phyloP scores from a whole-genome alignment of 2,888 invertebrate genomes.

The Hybos culiciformis region DNA sequence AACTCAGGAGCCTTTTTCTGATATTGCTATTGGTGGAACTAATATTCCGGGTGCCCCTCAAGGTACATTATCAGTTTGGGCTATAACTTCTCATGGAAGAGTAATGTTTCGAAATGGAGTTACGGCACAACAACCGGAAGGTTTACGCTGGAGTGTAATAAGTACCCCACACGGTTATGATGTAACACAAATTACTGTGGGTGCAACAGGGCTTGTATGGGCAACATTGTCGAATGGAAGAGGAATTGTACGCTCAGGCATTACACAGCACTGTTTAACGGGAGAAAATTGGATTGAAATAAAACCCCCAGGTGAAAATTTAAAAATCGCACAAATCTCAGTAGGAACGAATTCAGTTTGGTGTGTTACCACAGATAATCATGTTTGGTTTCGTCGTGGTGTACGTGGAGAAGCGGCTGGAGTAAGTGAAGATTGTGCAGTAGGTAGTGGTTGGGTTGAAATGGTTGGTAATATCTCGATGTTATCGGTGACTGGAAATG shows the following conservation, averaged over 20 bases:
- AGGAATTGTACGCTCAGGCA: slow-evolving; percentile 65
- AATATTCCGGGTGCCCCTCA: slow-evolving; percentile 62
- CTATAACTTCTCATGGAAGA: slow-evolving; percentile 80
- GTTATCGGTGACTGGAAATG: slow-evolving; percentile 73
- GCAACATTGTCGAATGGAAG: slow-evolving; percentile 71
- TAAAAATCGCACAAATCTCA: slow-evolving; percentile 61
- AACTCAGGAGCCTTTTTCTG: slow-evolving; percentile 84
- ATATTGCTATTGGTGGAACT: slow-evolving; percentile 76
- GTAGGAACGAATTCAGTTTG: slow-evolving; percentile 65
- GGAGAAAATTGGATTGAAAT: slow-evolving; percentile 71
- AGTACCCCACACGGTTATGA: slow-evolving; percentile 65
- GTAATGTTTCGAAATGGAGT: slow-evolving; percentile 80
- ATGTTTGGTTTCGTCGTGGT: slow-evolving; percentile 76
- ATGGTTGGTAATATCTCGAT: slow-evolving; percentile 74
- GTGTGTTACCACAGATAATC: slow-evolving; percentile 68
- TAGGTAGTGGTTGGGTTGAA: slow-evolving; percentile 78
- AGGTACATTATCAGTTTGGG: slow-evolving; percentile 77
- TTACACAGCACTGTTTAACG: slow-evolving; percentile 52
- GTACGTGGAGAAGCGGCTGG: slow-evolving; percentile 56
- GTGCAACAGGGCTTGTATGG: slow-evolving; percentile 79
- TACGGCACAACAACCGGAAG: slow-evolving; percentile 70
- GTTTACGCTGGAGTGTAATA: slow-evolving; percentile 69
- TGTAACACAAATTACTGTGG: slow-evolving; percentile 72
- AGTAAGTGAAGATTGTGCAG: slow-evolving; percentile 58
- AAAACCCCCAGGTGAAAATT: slow-evolving; percentile 54